Percentiles rank a stretch among this genome's conserved stretches.
phyloP scores from a whole-genome alignment of 2,888 invertebrate genomes.

The Netelia inedita region DNA sequence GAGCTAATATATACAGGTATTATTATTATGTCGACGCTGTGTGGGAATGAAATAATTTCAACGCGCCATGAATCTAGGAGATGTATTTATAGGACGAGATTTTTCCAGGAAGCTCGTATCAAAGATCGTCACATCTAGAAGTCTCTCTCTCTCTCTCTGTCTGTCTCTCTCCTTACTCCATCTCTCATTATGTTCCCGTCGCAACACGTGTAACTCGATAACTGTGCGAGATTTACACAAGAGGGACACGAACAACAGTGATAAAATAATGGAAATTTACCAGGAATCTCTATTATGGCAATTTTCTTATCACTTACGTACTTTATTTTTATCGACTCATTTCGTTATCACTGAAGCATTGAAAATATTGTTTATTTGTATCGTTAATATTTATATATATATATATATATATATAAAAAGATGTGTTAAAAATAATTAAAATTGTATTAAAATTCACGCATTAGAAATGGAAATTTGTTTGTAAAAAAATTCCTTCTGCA shows the following conservation, averaged over 20 bases:
- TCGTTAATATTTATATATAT: no score
- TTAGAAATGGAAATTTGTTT: no score
- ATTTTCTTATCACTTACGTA: background rate
- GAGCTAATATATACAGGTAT: constrained; percentile 7
- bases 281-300: background rate
- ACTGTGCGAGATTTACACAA: constrained; percentile 57
- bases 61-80: constrained; percentile 75
- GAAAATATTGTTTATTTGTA: background rate
- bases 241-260: constrained; percentile 32
- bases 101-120: constrained; percentile 52
- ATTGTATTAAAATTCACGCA: no score
- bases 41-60: constrained; percentile 77
- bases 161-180: background rate
- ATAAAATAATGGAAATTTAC: constrained; percentile 27
- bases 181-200: no score
- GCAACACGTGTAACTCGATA: constrained; percentile 56
- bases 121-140: constrained; percentile 40
- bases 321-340: background rate
- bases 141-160: constrained; percentile 15
- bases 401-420: no score
- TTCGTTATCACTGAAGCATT: background rate
- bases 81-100: constrained; percentile 74
- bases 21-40: constrained; percentile 66
- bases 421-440: no score
- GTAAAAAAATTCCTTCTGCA: no score